Evolutionary conservation across 1,140 invertebrate genomes (phyloP), one percentile per base, ranked within the genome.

Genomic region (Drosophila jambulina): DNA sequence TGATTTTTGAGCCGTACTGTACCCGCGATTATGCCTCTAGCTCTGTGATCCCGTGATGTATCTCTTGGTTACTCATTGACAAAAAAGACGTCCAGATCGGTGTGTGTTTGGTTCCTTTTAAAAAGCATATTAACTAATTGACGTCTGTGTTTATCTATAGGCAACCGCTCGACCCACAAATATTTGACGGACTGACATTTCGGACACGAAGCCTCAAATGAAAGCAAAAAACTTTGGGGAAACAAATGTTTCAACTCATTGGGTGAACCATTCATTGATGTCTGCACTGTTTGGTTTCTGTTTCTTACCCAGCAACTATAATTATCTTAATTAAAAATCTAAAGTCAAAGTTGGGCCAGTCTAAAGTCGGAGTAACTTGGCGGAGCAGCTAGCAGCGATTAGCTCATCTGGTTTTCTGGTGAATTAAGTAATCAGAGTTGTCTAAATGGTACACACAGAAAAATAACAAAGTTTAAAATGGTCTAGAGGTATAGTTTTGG

Each of bases 261-360:
- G 29, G 29, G 51, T 40, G 23, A 51, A 81, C 62, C 46, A 36
- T 62, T 68, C 69, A 78, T 49, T 32, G 43, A 60, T 57, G 46
- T 51, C 42, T 69, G 27, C 64, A 29, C 34, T 43, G 45, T 62
- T 32, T 21, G 59, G 6, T 58, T 45, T 19, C 12, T n/a, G 32
- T 36, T 34, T 53, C 23, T 36, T 27, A 65, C 36, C 51, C 36
- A 32, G 40, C 48, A 62, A 83, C 83, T 83, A 87, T 75, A 87
- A 87, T 87, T 83, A 87, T 87, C 83, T 87, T 83, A 87, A 88
- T 88, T 88, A 78, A 80, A 85, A 87, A 88, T 87, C 83, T 83
- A 49, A 83, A 87, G 83, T 87, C 82, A 87, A 87, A 79, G 83
- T 79, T 86, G 75, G 79, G 42, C 62, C 71, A 57, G 57, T 78